These are phyloP conservation scores for Helicoverpa assulta DNA, from an alignment of 2,888 invertebrate species.

Conservation along the genomic window DNA sequence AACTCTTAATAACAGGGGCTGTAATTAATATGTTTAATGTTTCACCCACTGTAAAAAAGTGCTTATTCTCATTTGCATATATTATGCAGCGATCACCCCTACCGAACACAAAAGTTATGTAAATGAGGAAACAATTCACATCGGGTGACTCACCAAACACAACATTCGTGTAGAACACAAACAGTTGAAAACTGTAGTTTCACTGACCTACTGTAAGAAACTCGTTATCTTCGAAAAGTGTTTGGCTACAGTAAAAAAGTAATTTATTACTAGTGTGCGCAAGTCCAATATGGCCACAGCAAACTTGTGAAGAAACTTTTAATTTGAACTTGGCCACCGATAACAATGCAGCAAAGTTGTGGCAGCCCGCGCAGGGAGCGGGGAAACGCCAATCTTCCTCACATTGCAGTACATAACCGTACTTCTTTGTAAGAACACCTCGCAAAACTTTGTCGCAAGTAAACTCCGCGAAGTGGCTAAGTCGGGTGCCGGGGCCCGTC, in stretches of 20 bases:
- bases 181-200: conserved; percentile 9
- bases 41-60: conserved; percentile 23
- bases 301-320: conserved; percentile 84
- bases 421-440: conserved; percentile 89
- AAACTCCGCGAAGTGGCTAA: conserved; percentile 81
- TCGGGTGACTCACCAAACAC: conserved; percentile 45
- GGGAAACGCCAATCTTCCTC: conserved; percentile 83
- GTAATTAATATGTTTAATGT: not conserved
- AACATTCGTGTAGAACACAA: conserved; percentile 18
- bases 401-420: conserved; percentile 86
- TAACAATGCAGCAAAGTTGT: conserved; percentile 86
- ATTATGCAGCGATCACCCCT: conserved; percentile 46
- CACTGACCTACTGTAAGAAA: conserved; percentile 37
- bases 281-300: conserved; percentile 70
- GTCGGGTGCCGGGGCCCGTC: conserved; percentile 72
- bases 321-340: conserved; percentile 82
- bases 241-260: conserved; percentile 63
- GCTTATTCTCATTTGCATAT: conserved; percentile 40
- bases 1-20: too few species aligned
- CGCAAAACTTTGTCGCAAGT: conserved; percentile 88
- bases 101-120: conserved; percentile 47
- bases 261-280: conserved; percentile 68
- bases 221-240: conserved; percentile 14
- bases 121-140: conserved; percentile 41
- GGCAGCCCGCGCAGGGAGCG: conserved; percentile 76